Evolutionary conservation across 35 echinoderm and acorn worm species (phyloP).

Genomic region (Lytechinus variegatus): DNA sequence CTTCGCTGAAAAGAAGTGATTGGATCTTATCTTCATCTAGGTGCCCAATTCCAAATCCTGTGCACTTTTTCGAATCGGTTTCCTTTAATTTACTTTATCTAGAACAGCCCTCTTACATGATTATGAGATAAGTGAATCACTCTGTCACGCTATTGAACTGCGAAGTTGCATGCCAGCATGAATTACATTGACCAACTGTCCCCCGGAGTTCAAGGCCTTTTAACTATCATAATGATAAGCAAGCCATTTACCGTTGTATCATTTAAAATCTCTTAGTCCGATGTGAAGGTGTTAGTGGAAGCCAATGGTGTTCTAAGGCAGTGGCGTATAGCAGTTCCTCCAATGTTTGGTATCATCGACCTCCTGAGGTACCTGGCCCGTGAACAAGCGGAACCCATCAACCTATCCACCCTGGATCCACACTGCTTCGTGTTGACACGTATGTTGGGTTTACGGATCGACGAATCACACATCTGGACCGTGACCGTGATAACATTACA

Average conservation of each 20-base stretch:
- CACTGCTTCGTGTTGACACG: neutral
- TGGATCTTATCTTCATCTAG: too few relatives aligned
- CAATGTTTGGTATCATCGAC: conserved; percentile 21
- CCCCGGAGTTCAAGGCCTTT: too few relatives aligned
- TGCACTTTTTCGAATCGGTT: too few relatives aligned
- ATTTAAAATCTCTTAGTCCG: neutral
- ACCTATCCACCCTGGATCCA: neutral
- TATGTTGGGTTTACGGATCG: neutral
- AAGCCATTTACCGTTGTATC: neutral
- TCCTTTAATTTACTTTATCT: too few relatives aligned
- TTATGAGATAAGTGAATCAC: too few relatives aligned
- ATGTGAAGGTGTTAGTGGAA: conserved; percentile 32
- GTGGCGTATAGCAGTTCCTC: conserved; percentile 23
- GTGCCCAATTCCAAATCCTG: too few relatives aligned
- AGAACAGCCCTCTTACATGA: too few relatives aligned
- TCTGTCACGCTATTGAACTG: too few relatives aligned
- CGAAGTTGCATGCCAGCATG: too few relatives aligned
- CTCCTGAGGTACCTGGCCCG: conserved; percentile 16
- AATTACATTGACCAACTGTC: too few relatives aligned
- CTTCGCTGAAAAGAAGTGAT: too few relatives aligned
- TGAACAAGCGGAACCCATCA: conserved; percentile 23
- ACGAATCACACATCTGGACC: neutral
- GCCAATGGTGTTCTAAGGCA: neutral
- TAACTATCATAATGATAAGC: too few relatives aligned
- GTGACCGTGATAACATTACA: neutral